These are phyloP conservation scores for Cataglyphis cursor DNA, from an alignment of 2,888 invertebrate genomes.

Conservation along the genomic window DNA sequence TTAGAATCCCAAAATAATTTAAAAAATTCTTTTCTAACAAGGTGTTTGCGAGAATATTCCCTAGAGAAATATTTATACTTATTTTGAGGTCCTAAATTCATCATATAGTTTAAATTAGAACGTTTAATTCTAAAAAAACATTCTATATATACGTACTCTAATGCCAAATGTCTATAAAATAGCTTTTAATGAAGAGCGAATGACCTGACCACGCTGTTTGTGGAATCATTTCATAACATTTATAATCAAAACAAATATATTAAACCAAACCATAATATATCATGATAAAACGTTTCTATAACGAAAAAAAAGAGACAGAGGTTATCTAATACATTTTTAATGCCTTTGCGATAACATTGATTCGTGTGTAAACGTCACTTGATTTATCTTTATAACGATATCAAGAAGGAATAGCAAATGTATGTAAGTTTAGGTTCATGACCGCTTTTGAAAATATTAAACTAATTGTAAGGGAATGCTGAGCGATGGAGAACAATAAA, in stretches of 20 bases:
- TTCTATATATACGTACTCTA: too few relatives aligned
- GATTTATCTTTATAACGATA: background rate
- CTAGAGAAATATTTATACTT: background rate
- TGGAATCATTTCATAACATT: background rate
- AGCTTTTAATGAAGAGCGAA: background rate
- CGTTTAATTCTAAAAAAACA: too few relatives aligned
- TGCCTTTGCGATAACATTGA: background rate
- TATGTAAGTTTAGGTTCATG: slow-evolving; percentile 16
- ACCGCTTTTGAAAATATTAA: background rate
- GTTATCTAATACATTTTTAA: slow-evolving; percentile 23
- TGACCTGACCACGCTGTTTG: background rate
- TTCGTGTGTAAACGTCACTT: background rate
- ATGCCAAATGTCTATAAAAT: background rate
- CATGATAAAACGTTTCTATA: background rate
- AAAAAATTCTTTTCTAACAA: background rate
- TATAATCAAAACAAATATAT: background rate
- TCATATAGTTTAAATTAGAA: background rate
- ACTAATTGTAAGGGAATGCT: background rate
- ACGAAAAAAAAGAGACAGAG: background rate
- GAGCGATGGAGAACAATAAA: background rate
- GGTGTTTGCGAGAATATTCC: background rate
- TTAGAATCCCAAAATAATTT: background rate
- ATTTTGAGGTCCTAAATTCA: background rate
- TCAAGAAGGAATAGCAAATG: background rate
- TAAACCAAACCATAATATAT: background rate